Percentiles rank a stretch among this genome's conserved stretches.
Evolutionary conservation across 2,888 invertebrate genomes (phyloP).

Genomic region (Epistrophe grossulariae): DNA sequence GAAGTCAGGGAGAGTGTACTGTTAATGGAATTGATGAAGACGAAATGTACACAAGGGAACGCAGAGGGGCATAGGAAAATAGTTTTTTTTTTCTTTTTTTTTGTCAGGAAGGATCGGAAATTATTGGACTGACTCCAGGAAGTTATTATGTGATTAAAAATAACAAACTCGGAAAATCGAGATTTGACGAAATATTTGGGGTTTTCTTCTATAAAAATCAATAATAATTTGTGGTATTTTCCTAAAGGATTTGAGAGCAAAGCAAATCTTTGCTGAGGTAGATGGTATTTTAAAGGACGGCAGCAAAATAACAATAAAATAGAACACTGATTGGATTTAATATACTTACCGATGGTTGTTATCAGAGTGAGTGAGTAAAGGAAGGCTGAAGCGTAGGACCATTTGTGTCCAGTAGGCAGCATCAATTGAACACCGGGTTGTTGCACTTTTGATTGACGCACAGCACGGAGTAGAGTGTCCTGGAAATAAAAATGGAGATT

Average conservation of each 20-base stretch:
- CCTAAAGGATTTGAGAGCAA: background rate
- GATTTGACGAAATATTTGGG: slow-evolving; percentile 45
- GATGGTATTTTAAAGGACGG: slow-evolving; percentile 10
- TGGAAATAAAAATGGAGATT: slow-evolving; percentile 75
- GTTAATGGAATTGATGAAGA: slow-evolving; percentile 65
- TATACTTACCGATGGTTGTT: slow-evolving; percentile 94
- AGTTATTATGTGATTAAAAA: slow-evolving; percentile 71
- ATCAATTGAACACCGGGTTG: slow-evolving; percentile 83
- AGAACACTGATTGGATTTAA: slow-evolving; percentile 43
- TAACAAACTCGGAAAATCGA: slow-evolving; percentile 50
- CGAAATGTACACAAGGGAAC: slow-evolving; percentile 36
- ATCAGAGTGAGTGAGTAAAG: slow-evolving; percentile 96
- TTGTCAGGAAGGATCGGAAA: slow-evolving; percentile 33
- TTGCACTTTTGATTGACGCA: slow-evolving; percentile 83
- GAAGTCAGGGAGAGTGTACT: slow-evolving; percentile 32
- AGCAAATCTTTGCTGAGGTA: background rate
- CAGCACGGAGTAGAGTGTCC: slow-evolving; percentile 84
- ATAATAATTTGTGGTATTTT: slow-evolving; percentile 34
- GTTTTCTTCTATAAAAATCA: slow-evolving; percentile 28
- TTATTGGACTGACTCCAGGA: slow-evolving; percentile 69
- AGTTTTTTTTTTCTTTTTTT: too few relatives aligned
- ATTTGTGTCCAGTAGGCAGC: slow-evolving; percentile 87
- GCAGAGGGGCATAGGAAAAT: too few relatives aligned
- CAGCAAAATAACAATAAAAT: slow-evolving; percentile 84
- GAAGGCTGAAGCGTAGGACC: slow-evolving; percentile 96